A percentile compares a stretch with the other conserved stretches of the same genome.
These are phyloP conservation scores for Coecobrya sp. DNA, from an alignment of 2,888 invertebrate species.

Conservation along the genomic window DNA sequence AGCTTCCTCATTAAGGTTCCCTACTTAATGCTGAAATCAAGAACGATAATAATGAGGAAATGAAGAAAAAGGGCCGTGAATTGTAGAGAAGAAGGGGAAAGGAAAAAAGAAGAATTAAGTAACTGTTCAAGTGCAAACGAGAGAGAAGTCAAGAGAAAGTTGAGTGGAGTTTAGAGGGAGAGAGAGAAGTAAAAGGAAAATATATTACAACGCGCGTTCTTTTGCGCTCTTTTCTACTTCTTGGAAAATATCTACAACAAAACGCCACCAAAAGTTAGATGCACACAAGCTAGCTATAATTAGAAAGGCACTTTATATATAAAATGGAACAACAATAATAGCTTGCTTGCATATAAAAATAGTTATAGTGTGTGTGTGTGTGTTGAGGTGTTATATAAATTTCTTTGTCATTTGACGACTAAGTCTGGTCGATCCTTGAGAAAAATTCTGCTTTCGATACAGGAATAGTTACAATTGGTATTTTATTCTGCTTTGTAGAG, in stretches of 20 bases:
- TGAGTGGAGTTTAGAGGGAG: conserved; percentile 30
- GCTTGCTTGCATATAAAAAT: not conserved
- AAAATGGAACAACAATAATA: not conserved
- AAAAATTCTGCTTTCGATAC: not conserved
- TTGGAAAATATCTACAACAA: conserved; percentile 44
- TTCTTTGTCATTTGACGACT: not conserved
- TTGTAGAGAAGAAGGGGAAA: conserved; percentile 63
- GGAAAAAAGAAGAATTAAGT: conserved; percentile 74
- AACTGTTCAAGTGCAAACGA: conserved; percentile 79
- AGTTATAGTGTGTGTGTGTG: not conserved
- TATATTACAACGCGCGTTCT: conserved; percentile 65
- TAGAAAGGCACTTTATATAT: conserved; percentile 26
- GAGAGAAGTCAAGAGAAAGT: conserved; percentile 70
- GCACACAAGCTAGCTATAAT: too few species aligned
- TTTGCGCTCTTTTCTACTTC: conserved; percentile 45
- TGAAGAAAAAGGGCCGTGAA: conserved; percentile 74
- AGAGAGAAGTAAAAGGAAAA: conserved; percentile 60
- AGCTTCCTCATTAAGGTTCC: conserved; percentile 73
- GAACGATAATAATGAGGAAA: conserved; percentile 81
- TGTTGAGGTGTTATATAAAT: too few species aligned
- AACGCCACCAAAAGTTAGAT: conserved; percentile 1
- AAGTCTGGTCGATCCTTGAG: not conserved
- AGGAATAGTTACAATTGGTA: not conserved
- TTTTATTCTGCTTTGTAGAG: not conserved
- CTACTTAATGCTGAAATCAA: conserved; percentile 79